These are phyloP conservation scores for Sebastes umbrosus DNA, from an alignment of 2,797 vertebrate species.

Conservation along the genomic window DNA sequence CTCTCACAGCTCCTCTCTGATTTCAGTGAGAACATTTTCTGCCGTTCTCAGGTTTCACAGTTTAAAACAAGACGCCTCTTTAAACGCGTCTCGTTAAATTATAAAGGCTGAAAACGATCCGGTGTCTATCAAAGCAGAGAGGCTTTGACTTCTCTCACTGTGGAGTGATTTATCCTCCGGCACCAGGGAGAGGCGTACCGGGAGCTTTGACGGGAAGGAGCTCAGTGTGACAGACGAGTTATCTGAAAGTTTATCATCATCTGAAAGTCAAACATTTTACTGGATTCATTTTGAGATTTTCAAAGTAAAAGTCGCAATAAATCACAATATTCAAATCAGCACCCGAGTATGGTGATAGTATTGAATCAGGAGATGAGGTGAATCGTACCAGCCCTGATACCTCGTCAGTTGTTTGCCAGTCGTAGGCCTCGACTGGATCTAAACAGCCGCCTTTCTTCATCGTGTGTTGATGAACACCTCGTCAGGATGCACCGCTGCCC, in stretches of 20 bases:
- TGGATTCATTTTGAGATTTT: too few relatives aligned
- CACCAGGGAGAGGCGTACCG: neutral
- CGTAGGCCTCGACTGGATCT: neutral
- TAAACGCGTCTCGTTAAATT: neutral
- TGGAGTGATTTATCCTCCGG: neutral
- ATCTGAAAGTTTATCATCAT: neutral
- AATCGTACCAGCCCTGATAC: too few relatives aligned
- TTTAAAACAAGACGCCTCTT: conserved; percentile 11
- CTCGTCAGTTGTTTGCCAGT: neutral
- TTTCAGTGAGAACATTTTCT: conserved; percentile 40
- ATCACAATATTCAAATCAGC: too few relatives aligned
- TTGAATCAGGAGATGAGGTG: too few relatives aligned
- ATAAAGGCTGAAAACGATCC: neutral
- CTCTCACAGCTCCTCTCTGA: conserved; percentile 10
- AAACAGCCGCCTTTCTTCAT: neutral
- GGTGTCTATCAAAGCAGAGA: neutral
- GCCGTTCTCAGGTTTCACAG: conserved; percentile 24
- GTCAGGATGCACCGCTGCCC: neutral
- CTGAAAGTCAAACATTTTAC: neutral
- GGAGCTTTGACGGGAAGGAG: neutral
- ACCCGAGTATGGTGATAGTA: too few relatives aligned
- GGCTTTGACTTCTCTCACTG: neutral
- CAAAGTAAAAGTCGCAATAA: too few relatives aligned
- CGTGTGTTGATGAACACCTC: neutral
- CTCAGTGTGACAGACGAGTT: neutral